Conservation (phyloP, 2,113 vertebrate genomes). For the Lagenorhynchus albirostris region DNA sequence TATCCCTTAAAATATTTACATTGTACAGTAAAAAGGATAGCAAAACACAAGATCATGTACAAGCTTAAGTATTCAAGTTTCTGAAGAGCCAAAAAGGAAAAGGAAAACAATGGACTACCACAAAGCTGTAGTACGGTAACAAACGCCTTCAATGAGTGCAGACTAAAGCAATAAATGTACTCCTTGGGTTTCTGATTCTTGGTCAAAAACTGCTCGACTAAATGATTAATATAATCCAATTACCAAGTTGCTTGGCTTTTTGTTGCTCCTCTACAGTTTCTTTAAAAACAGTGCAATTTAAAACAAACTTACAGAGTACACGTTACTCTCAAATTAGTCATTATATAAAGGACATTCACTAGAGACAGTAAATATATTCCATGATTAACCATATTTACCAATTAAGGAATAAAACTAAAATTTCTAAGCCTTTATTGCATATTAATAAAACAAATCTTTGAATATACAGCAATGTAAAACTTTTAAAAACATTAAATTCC, state of each 20-base stretch:
- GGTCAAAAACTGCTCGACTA: constrained; percentile 76
- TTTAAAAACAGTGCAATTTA: constrained; percentile 85
- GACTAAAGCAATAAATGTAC: constrained; percentile 78
- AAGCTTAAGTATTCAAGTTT: constrained; percentile 89
- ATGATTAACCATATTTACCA: constrained; percentile 81
- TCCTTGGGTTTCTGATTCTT: constrained; percentile 76
- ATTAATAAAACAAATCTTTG: constrained; percentile 87
- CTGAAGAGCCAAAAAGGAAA: constrained; percentile 82
- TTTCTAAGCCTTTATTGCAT: constrained; percentile 86
- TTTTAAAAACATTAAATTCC: constrained; percentile 84
- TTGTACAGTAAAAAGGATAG: constrained; percentile 92
- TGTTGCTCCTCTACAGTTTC: constrained; percentile 75
- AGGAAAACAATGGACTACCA: constrained; percentile 79
- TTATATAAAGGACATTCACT: constrained; percentile 84
- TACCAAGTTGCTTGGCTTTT: constrained; percentile 69
- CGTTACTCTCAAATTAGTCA: constrained; percentile 81
- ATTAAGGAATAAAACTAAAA: constrained; percentile 81
- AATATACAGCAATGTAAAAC: constrained; percentile 86
- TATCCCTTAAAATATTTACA: constrained; percentile 94
- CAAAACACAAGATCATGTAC: constrained; percentile 91
- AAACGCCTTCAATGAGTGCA: constrained; percentile 78
- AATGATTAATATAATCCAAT: constrained; percentile 77
- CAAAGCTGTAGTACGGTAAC: constrained; percentile 77
- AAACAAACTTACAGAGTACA: constrained; percentile 83
- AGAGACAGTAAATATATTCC: constrained; percentile 82